A percentile compares a stretch with the other conserved stretches of the same genome.
phyloP scores from a whole-genome alignment of 2,113 vertebrate genomes.

The Corythoichthys haematopterus region DNA sequence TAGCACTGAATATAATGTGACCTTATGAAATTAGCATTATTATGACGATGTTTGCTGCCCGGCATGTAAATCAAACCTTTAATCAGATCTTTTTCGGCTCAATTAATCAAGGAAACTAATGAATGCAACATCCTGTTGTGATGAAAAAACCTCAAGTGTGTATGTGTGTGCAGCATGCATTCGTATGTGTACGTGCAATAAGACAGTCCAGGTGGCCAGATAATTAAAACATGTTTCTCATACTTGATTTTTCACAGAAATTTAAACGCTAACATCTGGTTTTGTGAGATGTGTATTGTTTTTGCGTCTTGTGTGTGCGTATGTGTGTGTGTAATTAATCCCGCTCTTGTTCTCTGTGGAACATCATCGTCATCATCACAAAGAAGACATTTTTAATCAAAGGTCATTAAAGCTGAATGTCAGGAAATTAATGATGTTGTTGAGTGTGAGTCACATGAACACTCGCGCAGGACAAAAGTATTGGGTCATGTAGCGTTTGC shows the following conservation, averaged over 20 bases:
- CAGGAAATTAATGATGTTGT: not conserved
- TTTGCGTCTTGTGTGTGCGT: constrained; percentile 10
- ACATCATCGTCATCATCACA: constrained; percentile 13
- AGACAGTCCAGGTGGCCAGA: constrained; percentile 51
- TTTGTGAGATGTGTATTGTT: constrained; percentile 11
- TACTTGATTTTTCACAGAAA: constrained; percentile 53
- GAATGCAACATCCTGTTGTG: constrained; percentile 1
- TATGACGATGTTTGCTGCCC: not conserved
- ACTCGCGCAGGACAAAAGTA: not conserved
- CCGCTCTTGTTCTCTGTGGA: constrained; percentile 20
- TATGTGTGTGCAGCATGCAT: not conserved
- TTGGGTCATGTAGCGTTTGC: not conserved
- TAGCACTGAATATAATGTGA: not conserved
- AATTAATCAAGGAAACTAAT: constrained; percentile 5
- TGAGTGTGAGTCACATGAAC: not conserved
- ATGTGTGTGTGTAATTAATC: constrained; percentile 5
- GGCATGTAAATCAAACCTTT: constrained; percentile 11
- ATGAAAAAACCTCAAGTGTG: constrained; percentile 3
- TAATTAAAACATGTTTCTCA: constrained; percentile 62
- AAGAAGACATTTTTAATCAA: constrained; percentile 6
- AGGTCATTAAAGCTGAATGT: constrained; percentile 11
- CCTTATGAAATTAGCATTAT: not conserved
- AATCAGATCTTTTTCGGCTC: constrained; percentile 8
- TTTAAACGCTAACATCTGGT: constrained; percentile 51
- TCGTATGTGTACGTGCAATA: constrained; percentile 11